Percentiles rank a stretch among this genome's conserved stretches.
Evolutionary conservation across 1,140 invertebrate species (phyloP).

Genomic region (Rhyzopertha dominica): DNA sequence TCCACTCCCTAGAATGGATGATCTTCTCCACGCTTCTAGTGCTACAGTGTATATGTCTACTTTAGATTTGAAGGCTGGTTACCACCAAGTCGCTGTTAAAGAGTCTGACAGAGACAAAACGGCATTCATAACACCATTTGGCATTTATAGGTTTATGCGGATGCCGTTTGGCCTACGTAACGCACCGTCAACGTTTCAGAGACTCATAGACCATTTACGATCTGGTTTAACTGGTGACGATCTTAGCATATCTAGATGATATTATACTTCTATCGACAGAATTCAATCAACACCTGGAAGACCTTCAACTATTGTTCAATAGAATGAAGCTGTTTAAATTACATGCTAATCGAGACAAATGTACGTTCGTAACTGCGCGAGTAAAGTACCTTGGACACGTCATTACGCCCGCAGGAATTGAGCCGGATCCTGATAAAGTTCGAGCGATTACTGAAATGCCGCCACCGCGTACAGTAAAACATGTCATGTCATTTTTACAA

Average conservation of each 20-base stretch:
- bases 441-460: constrained; percentile 28
- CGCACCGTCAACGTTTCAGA: constrained; percentile 42
- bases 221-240: constrained; percentile 23
- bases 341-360: constrained; percentile 31
- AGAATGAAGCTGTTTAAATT: no score
- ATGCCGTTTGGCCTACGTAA: constrained; percentile 47
- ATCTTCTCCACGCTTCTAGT: no score
- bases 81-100: constrained; percentile 38
- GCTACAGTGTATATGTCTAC: no score
- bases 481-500: constrained; percentile 35
- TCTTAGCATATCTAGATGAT: no score
- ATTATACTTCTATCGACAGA: no score
- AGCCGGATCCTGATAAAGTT: constrained; percentile 28
- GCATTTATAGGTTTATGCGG: constrained; percentile 41
- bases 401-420: constrained; percentile 25
- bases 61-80: constrained; percentile 41
- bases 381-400: constrained; percentile 36
- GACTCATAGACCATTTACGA: constrained; percentile 38
- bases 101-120: constrained; percentile 39
- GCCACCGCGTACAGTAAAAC: constrained; percentile 32
- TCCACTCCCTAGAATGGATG: constrained; percentile 48
- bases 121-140: constrained; percentile 43
- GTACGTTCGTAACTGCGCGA: constrained; percentile 24
- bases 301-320: no score
- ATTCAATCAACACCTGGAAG: no score